phyloP scores from a whole-genome alignment of 2,797 vertebrate genomes.

The Agapornis canus region DNA sequence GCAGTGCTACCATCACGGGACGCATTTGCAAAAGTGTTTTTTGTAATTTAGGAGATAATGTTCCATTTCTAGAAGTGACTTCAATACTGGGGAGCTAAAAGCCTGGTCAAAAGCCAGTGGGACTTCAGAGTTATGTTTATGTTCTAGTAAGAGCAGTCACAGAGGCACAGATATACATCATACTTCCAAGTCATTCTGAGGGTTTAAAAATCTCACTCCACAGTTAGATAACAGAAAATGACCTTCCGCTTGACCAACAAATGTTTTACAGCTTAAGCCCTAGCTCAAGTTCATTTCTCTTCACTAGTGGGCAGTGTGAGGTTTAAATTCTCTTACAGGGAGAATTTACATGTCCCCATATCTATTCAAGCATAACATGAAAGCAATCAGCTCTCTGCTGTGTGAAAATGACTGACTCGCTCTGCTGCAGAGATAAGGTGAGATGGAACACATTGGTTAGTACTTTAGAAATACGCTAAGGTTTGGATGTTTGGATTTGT shows the following conservation, averaged over 20 bases:
- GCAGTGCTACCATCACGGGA: neutral
- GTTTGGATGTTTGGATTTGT: neutral
- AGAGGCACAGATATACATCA: neutral
- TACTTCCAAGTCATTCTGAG: neutral
- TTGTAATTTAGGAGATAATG: neutral
- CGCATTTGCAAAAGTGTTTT: neutral
- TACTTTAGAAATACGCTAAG: neutral
- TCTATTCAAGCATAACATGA: neutral
- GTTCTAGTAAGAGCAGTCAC: neutral
- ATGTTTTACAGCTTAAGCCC: neutral
- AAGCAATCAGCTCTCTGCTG: neutral
- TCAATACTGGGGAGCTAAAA: neutral
- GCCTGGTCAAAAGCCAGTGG: neutral
- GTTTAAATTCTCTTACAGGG: neutral
- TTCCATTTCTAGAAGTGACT: neutral
- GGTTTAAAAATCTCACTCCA: neutral
- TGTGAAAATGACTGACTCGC: neutral
- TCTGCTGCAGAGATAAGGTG: neutral
- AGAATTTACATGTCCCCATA: neutral
- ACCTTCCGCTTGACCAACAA: conserved; percentile 3
- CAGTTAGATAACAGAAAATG: neutral
- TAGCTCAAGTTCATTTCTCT: neutral
- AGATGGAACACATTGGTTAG: neutral
- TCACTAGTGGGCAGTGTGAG: neutral
- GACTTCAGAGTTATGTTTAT: neutral